Base-by-base conservation (phyloP, 2,888 invertebrate genomes). In the Spatulosminthurus flaviceps region DNA sequence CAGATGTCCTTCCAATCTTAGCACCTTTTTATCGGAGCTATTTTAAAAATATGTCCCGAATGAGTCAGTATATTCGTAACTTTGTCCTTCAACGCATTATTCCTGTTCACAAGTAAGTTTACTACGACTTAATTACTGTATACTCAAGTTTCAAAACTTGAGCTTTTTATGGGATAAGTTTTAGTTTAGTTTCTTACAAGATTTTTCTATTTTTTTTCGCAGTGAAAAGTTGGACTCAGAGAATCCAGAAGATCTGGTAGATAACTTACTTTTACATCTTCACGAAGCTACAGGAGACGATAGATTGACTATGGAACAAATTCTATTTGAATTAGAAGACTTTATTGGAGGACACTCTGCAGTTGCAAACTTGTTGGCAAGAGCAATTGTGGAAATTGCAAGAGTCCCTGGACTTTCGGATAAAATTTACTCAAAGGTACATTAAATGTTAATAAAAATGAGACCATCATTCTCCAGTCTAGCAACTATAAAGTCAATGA, bases 311-410 rank as follows among this genome's bases (percentile, higher is more conserved):
- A 82, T 83, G 80, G 83, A 85, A 5, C 85, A 86, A 79, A 81
- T 85, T n/a, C 78, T 86, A 7, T 87, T 84, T 81, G 86, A 86
- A 75, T 82, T 87, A 61, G 87, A 95, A 89, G 95, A 96, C 86
- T 94, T 96, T 86, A 88, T 96, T 2, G 95, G 95, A 0, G 95
- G 95, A 0, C 95, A 95, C 86, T 93, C 95, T 0, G 95, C 95
- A 0, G 92, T 96, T 16, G 94, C 94, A 0, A 95, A 95, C 87
- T 88, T 95, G 29, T 91, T 94, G 0, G 93, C 94, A 92, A 88
- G 95, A 13, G 90, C 92, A 5, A 87, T 95, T 0, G 92, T 93
- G 0, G 91, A 92, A 80, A 90, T 93, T 0, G 92, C 92, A 0
- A 88, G 88, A 9, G 90, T 92, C 86, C 92, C 92, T 0, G 87